Evolutionary conservation across 2,797 vertebrate genomes (phyloP).

Genomic region (Mus spretus): DNA sequence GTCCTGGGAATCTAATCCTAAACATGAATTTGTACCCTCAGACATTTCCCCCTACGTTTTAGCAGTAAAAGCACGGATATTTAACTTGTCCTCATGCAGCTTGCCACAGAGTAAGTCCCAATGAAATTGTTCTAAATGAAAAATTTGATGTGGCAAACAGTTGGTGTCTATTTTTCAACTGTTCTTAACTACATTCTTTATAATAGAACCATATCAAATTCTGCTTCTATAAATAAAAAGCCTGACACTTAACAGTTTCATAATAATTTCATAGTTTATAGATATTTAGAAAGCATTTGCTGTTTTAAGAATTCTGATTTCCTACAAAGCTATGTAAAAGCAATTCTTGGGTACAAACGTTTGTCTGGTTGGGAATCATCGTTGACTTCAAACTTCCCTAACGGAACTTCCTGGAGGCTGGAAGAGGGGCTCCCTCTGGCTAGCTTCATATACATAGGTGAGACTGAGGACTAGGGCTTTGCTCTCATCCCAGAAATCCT

Average conservation of each 20-base stretch:
- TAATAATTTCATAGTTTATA: not conserved
- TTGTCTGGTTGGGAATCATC: not conserved
- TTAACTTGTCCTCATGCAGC: not conserved
- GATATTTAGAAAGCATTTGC: not conserved
- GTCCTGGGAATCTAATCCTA: not conserved
- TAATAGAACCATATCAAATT: conserved; percentile 24
- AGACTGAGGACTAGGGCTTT: not conserved
- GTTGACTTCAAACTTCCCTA: not conserved
- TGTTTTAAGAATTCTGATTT: not conserved
- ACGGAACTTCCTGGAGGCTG: not conserved
- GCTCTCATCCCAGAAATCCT: not conserved
- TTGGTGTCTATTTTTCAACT: conserved; percentile 37
- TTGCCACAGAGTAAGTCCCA: not conserved
- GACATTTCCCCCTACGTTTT: not conserved
- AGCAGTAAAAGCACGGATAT: not conserved
- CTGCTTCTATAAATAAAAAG: conserved; percentile 18
- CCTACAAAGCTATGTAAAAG: not conserved
- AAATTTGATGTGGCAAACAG: conserved; percentile 41
- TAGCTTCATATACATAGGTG: not conserved
- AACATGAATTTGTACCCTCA: not conserved
- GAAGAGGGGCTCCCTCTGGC: not conserved
- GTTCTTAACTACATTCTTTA: not conserved
- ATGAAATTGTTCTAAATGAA: conserved; percentile 17
- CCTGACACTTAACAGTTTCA: conserved; percentile 28
- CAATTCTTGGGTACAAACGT: not conserved